Conservation (phyloP, 1,140 invertebrate species). For the Diorhabda carinulata region DNA sequence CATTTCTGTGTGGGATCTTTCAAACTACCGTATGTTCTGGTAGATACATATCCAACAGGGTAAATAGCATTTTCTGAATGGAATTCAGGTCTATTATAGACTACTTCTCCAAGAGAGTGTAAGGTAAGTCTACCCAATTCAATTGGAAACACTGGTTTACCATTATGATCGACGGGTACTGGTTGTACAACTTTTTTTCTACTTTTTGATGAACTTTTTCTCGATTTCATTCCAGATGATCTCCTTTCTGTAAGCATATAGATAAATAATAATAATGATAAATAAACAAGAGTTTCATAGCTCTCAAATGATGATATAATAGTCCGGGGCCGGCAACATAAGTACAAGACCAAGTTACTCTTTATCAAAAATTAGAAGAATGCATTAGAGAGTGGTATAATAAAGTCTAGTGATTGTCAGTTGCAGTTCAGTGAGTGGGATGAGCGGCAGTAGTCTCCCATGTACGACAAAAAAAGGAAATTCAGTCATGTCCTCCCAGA, state of each 20-base stretch:
- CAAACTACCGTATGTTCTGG: conserved; percentile 70
- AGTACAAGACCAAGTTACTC: too few species aligned
- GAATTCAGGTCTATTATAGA: conserved; percentile 64
- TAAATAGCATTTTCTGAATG: conserved; percentile 71
- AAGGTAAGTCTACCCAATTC: conserved; percentile 68
- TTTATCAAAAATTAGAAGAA: too few species aligned
- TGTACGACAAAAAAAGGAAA: too few species aligned
- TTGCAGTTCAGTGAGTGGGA: too few species aligned
- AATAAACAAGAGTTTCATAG: not conserved
- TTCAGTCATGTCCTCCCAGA: too few species aligned
- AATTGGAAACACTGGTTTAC: conserved; percentile 72
- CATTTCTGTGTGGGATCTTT: conserved; percentile 67
- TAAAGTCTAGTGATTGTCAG: too few species aligned
- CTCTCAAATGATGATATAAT: conserved; percentile 16
- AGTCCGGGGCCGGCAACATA: conserved; percentile 25
- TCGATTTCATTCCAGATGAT: conserved; percentile 27
- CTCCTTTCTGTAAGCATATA: conserved; percentile 24
- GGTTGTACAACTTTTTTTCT: conserved; percentile 57
- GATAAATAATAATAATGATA: not conserved
- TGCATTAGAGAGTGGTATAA: too few species aligned
- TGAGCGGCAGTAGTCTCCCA: too few species aligned
- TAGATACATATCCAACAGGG: conserved; percentile 77
- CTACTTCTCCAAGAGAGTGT: conserved; percentile 75
- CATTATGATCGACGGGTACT: conserved; percentile 63
- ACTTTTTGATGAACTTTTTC: conserved; percentile 37